These are phyloP conservation scores for Macrostomum lignano DNA, from an alignment of 1,140 invertebrate species.

Conservation along the genomic window DNA sequence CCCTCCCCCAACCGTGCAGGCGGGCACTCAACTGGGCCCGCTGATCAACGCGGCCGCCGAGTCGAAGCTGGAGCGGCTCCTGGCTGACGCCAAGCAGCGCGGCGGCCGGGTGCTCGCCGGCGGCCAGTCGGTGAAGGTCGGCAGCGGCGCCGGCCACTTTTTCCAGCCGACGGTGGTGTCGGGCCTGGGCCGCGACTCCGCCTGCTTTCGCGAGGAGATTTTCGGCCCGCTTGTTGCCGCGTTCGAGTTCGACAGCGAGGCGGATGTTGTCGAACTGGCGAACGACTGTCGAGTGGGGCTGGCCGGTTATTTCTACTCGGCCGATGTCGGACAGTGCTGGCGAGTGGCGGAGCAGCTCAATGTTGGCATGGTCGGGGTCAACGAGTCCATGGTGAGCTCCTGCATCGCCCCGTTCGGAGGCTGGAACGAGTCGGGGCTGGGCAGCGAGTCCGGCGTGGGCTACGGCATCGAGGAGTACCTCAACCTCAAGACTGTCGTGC, in stretches of 20 bases:
- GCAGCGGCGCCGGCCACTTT: too few species aligned
- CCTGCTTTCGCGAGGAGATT: constrained; percentile 58
- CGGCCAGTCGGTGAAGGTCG: too few species aligned
- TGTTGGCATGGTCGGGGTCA: constrained; percentile 63
- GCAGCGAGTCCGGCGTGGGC: constrained; percentile 58
- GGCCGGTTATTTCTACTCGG: constrained; percentile 59
- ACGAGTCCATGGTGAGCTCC: constrained; percentile 71
- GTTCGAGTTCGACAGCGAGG: constrained; percentile 57
- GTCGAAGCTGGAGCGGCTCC: too few species aligned
- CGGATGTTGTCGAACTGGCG: constrained; percentile 52
- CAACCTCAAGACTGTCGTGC: too few species aligned
- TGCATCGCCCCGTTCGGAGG: constrained; percentile 76
- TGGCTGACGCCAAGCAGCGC: too few species aligned
- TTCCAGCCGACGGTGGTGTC: constrained; percentile 67
- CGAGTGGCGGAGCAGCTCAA: constrained; percentile 47
- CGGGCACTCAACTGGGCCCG: constrained; percentile 50
- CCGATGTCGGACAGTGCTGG: constrained; percentile 65
- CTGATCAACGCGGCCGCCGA: constrained; percentile 62
- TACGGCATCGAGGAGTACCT: constrained; percentile 80
- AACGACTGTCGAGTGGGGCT: constrained; percentile 30
- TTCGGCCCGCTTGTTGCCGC: constrained; percentile 74
- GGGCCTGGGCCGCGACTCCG: constrained; percentile 47
- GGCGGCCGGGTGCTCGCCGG: too few species aligned
- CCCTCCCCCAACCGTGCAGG: too few species aligned
- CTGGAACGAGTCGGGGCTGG: constrained; percentile 80